Evolutionary conservation across 2,113 vertebrate species (phyloP).

Genomic region (Ardeotis arabs): DNA sequence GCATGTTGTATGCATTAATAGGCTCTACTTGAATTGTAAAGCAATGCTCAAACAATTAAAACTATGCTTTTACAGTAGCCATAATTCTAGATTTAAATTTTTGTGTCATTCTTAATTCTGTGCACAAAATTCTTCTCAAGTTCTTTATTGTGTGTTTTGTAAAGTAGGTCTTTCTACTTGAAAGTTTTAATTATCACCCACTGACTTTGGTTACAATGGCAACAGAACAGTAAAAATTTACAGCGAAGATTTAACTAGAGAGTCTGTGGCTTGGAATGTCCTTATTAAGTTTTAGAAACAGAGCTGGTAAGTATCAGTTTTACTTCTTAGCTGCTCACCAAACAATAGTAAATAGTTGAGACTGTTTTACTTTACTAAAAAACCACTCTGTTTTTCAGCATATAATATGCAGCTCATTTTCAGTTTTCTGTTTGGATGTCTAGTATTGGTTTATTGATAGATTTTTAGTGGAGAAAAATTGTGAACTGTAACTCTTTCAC

Average conservation of each 20-base stretch:
- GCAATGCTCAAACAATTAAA: neutral
- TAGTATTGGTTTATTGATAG: slow-evolving; percentile 15
- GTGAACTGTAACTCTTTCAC: slow-evolving; percentile 59
- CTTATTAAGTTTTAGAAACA: slow-evolving; percentile 30
- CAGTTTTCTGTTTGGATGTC: neutral
- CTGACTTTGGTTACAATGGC: slow-evolving; percentile 26
- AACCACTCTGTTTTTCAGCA: neutral
- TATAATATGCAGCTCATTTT: neutral
- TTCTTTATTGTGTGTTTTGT: slow-evolving; percentile 7
- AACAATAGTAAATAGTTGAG: neutral
- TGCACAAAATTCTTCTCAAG: neutral
- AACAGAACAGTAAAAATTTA: slow-evolving; percentile 15
- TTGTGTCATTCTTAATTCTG: neutral
- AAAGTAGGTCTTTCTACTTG: neutral
- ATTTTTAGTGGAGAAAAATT: slow-evolving; percentile 39
- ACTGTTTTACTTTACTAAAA: neutral
- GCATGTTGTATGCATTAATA: neutral
- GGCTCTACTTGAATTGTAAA: neutral
- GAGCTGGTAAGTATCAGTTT: neutral
- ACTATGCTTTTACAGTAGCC: neutral
- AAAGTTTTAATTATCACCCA: slow-evolving; percentile 26
- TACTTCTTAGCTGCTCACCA: slow-evolving; percentile 4
- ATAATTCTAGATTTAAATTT: neutral
- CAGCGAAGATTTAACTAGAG: neutral
- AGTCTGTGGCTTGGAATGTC: slow-evolving; percentile 9